phyloP scores from a whole-genome alignment of 2,888 invertebrate genomes.

The Synergus laeviventris region DNA sequence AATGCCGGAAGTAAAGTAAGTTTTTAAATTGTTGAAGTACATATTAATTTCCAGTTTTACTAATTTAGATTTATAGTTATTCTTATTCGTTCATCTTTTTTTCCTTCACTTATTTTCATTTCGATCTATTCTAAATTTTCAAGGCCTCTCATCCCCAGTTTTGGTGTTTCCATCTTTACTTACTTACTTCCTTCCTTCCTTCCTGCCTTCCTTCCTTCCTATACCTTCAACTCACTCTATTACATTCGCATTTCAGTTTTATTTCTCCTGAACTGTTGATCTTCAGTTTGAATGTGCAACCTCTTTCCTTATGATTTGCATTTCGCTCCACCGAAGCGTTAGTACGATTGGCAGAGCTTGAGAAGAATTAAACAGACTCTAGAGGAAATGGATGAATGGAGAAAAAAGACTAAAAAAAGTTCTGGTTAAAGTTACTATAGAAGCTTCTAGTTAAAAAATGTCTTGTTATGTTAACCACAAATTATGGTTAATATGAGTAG shows the following conservation, averaged over 20 bases:
- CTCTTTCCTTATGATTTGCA: constrained; percentile 43
- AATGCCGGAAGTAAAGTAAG: not conserved
- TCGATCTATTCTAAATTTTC: not conserved
- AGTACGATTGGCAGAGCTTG: constrained; percentile 38
- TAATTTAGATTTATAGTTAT: not conserved
- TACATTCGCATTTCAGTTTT: constrained; percentile 40
- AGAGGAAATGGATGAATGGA: constrained; percentile 30
- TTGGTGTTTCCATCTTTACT: constrained; percentile 46
- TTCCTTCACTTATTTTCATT: constrained; percentile 43
- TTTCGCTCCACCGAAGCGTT: constrained; percentile 1
- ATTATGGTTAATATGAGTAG: no score
- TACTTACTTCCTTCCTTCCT: constrained; percentile 39
- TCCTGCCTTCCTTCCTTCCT: constrained; percentile 20
- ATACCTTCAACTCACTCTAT: not conserved
- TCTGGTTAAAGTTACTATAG: no score
- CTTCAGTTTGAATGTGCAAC: constrained; percentile 51
- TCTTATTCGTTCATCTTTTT: constrained; percentile 47
- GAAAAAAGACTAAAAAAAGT: constrained; percentile 39
- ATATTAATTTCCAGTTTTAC: not conserved
- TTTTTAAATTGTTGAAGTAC: not conserved
- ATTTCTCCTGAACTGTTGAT: constrained; percentile 52
- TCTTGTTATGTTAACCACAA: no score
- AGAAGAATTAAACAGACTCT: constrained; percentile 48
- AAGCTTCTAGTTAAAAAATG: no score
- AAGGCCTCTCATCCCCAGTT: constrained; percentile 22